Evolutionary conservation across 2,113 vertebrate species (phyloP).

Genomic region (Peromyscus maniculatus): DNA sequence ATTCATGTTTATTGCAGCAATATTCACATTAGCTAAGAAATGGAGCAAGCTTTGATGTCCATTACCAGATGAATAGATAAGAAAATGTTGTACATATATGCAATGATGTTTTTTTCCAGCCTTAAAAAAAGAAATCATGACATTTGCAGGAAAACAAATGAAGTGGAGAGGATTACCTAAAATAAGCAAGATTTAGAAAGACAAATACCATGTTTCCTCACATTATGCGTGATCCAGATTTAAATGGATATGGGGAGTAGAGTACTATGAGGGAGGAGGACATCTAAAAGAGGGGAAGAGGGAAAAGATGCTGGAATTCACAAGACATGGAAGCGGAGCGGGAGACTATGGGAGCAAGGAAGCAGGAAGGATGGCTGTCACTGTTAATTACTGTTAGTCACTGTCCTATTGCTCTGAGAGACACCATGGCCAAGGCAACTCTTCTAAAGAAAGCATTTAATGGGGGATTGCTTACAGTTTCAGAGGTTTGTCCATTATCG

Average conservation of each 20-base stretch:
- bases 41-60: background rate
- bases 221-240: background rate
- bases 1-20: background rate
- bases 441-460: background rate
- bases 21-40: background rate
- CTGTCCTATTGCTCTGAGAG: background rate
- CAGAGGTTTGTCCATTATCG: background rate
- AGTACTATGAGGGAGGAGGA: background rate
- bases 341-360: background rate
- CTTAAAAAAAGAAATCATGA: background rate
- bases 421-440: background rate
- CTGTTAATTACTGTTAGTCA: background rate
- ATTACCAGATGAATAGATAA: background rate
- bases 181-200: background rate
- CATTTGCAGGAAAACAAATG: background rate
- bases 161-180: background rate
- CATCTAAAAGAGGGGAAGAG: background rate
- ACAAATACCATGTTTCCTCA: background rate
- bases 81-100: background rate
- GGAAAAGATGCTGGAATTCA: background rate
- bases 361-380: background rate
- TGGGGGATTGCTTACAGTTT: background rate
- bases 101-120: background rate
- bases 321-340: background rate
- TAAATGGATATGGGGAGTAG: background rate